These are phyloP conservation scores for Scortum barcoo DNA, from an alignment of 2,113 vertebrate genomes.

Conservation along the genomic window DNA sequence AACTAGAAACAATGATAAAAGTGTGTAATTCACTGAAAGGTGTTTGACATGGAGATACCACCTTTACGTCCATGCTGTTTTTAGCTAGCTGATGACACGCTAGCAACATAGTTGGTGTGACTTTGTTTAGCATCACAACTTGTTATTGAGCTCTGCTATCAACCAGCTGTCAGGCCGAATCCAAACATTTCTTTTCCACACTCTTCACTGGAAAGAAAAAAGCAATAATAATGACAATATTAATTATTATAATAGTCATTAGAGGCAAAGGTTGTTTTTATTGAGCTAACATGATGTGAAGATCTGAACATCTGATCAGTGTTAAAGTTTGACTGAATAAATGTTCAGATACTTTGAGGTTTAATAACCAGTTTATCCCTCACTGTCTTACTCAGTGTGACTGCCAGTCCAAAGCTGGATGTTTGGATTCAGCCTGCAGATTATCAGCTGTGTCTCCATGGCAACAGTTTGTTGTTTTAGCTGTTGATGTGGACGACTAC, in stretches of 20 bases:
- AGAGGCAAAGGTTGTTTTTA: not conserved
- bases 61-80: slow-evolving; percentile 1
- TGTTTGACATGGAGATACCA: no score
- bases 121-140: no score
- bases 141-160: not conserved
- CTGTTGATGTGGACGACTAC: not conserved
- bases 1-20: not conserved
- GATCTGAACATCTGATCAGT: no score
- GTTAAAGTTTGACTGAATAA: no score
- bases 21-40: not conserved
- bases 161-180: not conserved
- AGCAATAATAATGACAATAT: no score
- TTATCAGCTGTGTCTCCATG: slow-evolving; percentile 16
- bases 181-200: no score
- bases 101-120: no score
- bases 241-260: not conserved
- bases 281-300: no score
- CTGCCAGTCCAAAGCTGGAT: not conserved
- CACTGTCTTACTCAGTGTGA: not conserved
- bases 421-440: slow-evolving; percentile 17
- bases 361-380: not conserved
- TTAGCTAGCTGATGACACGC: not conserved
- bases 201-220: no score
- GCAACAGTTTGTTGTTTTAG: slow-evolving; percentile 5
- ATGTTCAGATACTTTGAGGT: no score